Conservation (phyloP, 2,113 vertebrate species). For the Melanerpes formicivorus region DNA sequence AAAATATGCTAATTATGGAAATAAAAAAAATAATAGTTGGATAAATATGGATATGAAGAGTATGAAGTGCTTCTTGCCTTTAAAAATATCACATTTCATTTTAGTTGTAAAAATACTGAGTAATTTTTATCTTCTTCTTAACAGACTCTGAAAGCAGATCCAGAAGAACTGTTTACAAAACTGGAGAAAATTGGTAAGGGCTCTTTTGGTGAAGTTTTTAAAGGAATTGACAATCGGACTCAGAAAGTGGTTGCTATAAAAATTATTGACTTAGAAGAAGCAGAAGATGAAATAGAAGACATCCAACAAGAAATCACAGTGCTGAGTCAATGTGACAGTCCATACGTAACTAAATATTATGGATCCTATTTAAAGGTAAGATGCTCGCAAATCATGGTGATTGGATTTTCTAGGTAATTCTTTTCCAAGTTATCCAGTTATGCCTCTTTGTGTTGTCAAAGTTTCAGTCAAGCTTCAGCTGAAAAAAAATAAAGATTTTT, state of each 20-base stretch:
- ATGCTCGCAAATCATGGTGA: neutral
- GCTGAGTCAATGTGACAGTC: slow-evolving; percentile 98
- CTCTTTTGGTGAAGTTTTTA: slow-evolving; percentile 97
- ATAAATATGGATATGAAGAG: neutral
- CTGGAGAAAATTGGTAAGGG: slow-evolving; percentile 96
- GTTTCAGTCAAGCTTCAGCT: neutral
- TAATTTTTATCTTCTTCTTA: slow-evolving; percentile 6
- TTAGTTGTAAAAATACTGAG: neutral
- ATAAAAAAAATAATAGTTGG: neutral
- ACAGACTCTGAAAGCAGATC: slow-evolving; percentile 91
- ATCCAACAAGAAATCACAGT: slow-evolving; percentile 99
- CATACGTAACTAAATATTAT: slow-evolving; percentile 97
- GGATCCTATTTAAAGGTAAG: slow-evolving; percentile 98
- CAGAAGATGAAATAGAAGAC: slow-evolving; percentile 98
- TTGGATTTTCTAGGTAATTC: neutral
- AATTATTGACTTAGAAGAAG: slow-evolving; percentile 98
- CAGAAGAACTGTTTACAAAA: slow-evolving; percentile 95
- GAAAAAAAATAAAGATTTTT: neutral
- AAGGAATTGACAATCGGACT: slow-evolving; percentile 97
- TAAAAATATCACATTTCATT: neutral
- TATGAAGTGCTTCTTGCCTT: neutral
- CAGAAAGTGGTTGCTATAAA: slow-evolving; percentile 99
- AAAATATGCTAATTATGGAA: neutral
- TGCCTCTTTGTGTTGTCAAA: neutral
- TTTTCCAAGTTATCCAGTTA: neutral